phyloP scores from a whole-genome alignment of 2,888 invertebrate genomes.

The Willowsia nigromaculata region DNA sequence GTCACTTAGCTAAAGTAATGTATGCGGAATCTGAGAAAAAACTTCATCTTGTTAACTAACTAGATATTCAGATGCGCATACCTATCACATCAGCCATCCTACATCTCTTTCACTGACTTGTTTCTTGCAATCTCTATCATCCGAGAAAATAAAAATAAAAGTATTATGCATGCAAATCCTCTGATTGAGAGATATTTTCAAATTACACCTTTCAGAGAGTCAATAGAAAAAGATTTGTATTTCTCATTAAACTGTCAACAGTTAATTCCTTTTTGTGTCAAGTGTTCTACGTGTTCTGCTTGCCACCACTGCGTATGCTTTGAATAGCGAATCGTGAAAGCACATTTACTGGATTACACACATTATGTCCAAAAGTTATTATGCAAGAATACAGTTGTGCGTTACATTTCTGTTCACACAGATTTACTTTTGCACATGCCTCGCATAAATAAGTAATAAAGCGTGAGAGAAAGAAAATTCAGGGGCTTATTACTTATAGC shows the following conservation, averaged over 20 bases:
- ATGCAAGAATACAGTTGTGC: not conserved
- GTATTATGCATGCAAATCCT: constrained; percentile 62
- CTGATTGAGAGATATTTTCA: constrained; percentile 71
- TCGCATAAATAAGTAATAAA: constrained; percentile 37
- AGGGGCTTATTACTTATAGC: constrained; percentile 37
- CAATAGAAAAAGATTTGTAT: constrained; percentile 67
- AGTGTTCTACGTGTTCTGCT: constrained; percentile 21
- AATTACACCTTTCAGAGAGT: constrained; percentile 67
- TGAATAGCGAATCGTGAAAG: not conserved
- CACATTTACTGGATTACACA: not conserved
- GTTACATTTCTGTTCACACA: not conserved
- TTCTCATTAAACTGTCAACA: constrained; percentile 71
- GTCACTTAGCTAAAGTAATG: not conserved
- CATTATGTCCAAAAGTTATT: not conserved
- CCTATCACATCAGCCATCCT: not conserved
- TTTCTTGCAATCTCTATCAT: not conserved
- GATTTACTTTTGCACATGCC: not conserved
- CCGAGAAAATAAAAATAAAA: not conserved
- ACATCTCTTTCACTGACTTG: not conserved
- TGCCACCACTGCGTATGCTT: not conserved
- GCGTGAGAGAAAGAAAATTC: constrained; percentile 27
- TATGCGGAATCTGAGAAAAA: not conserved
- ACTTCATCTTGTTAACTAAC: not conserved
- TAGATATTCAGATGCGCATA: not conserved
- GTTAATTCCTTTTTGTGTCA: constrained; percentile 63